A percentile compares a stretch with the other conserved stretches of the same genome.
These are phyloP conservation scores for Thaleichthys pacificus DNA, from an alignment of 2,797 vertebrate genomes.

Conservation along the genomic window DNA sequence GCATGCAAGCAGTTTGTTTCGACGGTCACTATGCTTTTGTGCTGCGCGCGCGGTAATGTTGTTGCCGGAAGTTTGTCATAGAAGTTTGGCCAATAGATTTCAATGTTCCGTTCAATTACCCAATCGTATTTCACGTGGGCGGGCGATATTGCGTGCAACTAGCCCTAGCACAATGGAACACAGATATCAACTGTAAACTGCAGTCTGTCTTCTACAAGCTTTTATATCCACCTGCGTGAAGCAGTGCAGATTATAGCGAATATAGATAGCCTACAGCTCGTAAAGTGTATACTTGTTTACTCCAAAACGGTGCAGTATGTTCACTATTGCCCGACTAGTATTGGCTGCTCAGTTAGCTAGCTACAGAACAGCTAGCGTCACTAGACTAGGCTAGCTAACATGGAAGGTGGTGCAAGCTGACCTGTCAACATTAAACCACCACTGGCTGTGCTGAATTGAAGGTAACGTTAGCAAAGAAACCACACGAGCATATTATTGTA, in stretches of 20 bases:
- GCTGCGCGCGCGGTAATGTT: slow-evolving; percentile 6
- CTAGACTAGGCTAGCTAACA: slow-evolving; percentile 36
- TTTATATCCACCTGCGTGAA: no score
- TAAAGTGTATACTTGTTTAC: no score
- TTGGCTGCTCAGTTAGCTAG: slow-evolving; percentile 28
- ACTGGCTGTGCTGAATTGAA: not conserved
- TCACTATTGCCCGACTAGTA: no score
- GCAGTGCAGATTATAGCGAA: no score
- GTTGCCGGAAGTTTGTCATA: slow-evolving; percentile 11
- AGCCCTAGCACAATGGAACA: no score
- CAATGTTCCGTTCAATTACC: slow-evolving; percentile 1
- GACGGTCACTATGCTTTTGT: not conserved
- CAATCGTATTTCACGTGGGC: slow-evolving; percentile 45
- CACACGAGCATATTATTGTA: no score
- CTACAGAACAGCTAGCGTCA: not conserved
- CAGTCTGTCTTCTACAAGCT: no score
- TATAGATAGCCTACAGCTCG: no score
- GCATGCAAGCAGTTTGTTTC: not conserved
- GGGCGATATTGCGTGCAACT: not conserved
- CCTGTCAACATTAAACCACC: slow-evolving; percentile 18
- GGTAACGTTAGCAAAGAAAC: slow-evolving; percentile 12
- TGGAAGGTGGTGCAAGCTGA: slow-evolving; percentile 10
- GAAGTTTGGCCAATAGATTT: not conserved
- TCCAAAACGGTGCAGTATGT: no score
- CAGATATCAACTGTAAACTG: no score